Percentiles rank a stretch among this genome's conserved stretches.
Evolutionary conservation across 2,888 invertebrate species (phyloP).

Genomic region (Liopterus haemorrhoidalis): DNA sequence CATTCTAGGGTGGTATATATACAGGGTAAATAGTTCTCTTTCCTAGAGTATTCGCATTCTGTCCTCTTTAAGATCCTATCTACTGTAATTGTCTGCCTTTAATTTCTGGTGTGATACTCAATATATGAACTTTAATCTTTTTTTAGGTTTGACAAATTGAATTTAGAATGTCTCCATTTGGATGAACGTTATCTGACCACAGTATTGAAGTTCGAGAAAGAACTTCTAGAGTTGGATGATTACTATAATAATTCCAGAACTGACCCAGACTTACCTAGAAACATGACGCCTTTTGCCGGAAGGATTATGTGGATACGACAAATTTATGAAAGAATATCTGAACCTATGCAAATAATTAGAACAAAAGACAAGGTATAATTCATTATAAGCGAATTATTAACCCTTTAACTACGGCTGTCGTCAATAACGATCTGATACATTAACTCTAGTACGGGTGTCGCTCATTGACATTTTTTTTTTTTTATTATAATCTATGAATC

Average conservation of each 20-base stretch:
- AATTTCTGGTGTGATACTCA: not conserved
- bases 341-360: slow-evolving; percentile 63
- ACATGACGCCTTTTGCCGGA: slow-evolving; percentile 74
- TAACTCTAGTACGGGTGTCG: no score
- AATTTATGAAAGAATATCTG: slow-evolving; percentile 64
- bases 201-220: slow-evolving; percentile 58
- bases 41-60: not conserved
- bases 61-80: not conserved
- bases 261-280: slow-evolving; percentile 64
- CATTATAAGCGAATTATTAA: no score
- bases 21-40: not conserved
- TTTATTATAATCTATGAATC: no score
- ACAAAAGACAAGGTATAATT: slow-evolving; percentile 39
- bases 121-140: slow-evolving; percentile 1
- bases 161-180: slow-evolving; percentile 65
- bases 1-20: not conserved
- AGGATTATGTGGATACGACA: slow-evolving; percentile 79
- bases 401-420: no score
- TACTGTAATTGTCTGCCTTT: not conserved
- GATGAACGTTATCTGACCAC: slow-evolving; percentile 70
- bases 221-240: slow-evolving; percentile 66
- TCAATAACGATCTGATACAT: no score
- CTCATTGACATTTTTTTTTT: no score
- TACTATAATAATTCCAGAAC: slow-evolving; percentile 73
- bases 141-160: slow-evolving; percentile 64